Base-by-base conservation (phyloP, 2,113 vertebrate species). In the Hyperopisus bebe region DNA sequence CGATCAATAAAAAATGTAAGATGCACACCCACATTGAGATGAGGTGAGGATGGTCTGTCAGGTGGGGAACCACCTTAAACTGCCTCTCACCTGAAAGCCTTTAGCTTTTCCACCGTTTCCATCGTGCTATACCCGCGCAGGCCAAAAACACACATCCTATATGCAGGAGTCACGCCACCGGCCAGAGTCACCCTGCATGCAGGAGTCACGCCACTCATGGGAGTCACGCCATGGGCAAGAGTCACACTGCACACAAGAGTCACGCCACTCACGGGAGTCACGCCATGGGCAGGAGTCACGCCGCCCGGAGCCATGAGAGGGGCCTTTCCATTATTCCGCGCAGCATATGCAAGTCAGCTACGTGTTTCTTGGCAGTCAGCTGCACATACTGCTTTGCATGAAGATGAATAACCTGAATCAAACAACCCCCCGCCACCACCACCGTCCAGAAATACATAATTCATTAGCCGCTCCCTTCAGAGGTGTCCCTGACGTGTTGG, bases 391-490 rank as follows among this genome's bases (percentile, higher is more conserved):
- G 89, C 89, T 90, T 74, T 89, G 84, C 90, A 91, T 92, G 86
- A 74, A 90, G 89, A 91, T 90, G 87, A 91, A 92, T 92, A 92
- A 92, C 93, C 24, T 47, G 84, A 44, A 89, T 92, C 58, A 93
- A 92, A 92, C 92, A 89, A 88, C 35, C 44, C 44, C 87, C 62
- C 70, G 1, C 92, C 92, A 51, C 93, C 93, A 89, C 91, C 89
- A 87, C 5, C 85, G 90, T 85, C 82, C 53, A 9, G 7, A 10
- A 62, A 94, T 93, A 90, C 92, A 95, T 95, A 92, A 94, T 94
- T 93, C 88, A 94, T 87, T 42, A 84, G 91, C 55, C 91, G 92
- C 70, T 58, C 90, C 39, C 91, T 92, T 93, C 90, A 90, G 84
- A 91, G 90, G 88, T 90, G 91, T 85, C 51, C 48, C 42, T 87